Percentiles rank a stretch among this genome's conserved stretches.
These are phyloP conservation scores for Strigamia crassipes DNA, from an alignment of 2,888 invertebrate species.

Conservation along the genomic window DNA sequence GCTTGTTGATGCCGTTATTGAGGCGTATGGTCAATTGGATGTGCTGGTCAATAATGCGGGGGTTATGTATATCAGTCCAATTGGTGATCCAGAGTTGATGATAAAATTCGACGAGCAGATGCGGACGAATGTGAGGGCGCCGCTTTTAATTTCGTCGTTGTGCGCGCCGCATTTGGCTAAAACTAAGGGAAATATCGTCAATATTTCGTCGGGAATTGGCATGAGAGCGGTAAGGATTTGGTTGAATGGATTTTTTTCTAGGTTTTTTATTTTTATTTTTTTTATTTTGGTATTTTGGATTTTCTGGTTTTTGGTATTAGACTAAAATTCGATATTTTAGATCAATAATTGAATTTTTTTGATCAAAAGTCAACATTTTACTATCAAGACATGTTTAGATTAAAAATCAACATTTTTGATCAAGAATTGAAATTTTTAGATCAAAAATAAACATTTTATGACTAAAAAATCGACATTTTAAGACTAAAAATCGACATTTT, in stretches of 20 bases:
- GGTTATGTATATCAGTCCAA: neutral
- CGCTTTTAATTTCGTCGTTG: neutral
- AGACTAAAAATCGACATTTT: no score
- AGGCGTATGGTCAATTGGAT: neutral
- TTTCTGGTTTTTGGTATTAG: no score
- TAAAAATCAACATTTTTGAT: no score
- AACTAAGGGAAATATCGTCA: neutral
- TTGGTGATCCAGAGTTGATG: neutral
- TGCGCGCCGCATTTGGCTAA: neutral
- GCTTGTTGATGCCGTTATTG: neutral
- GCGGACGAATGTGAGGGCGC: neutral
- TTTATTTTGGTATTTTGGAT: no score
- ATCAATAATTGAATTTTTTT: no score
- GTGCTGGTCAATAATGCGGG: neutral
- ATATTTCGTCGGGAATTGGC: neutral
- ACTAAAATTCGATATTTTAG: no score
- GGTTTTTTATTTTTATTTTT: neutral
- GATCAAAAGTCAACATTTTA: no score
- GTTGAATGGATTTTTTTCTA: no score
- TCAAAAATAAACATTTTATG: no score
- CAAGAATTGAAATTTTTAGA: no score
- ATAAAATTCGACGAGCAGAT: neutral
- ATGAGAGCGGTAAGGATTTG: neutral
- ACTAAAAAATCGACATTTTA: no score
- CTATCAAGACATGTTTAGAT: no score